Evolutionary conservation across 2,113 vertebrate genomes (phyloP).

Genomic region (Globicephala melas): DNA sequence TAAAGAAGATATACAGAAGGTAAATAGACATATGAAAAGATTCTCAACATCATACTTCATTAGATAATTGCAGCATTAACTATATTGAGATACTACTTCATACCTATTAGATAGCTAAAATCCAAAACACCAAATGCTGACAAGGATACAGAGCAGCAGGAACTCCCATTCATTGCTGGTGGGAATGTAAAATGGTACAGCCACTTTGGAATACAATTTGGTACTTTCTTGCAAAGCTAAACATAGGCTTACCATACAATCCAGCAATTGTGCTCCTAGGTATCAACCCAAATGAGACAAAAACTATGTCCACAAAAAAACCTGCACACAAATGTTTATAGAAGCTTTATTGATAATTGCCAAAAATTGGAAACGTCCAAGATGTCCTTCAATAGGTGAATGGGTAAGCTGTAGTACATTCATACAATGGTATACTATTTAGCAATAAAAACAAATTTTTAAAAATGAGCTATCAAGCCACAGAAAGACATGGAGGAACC

Average conservation of each 20-base stretch:
- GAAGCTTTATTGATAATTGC: background rate
- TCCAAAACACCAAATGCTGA: background rate
- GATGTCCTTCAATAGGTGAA: background rate
- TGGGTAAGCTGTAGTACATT: background rate
- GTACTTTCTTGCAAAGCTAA: background rate
- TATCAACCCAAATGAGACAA: background rate
- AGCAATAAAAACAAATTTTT: background rate
- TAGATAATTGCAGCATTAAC: background rate
- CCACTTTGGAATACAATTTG: background rate
- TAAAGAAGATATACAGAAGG: background rate
- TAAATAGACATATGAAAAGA: background rate
- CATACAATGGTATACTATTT: background rate
- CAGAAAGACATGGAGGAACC: background rate
- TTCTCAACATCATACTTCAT: background rate
- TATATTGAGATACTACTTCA: background rate
- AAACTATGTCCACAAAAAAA: background rate
- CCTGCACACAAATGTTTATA: background rate
- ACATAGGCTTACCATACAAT: background rate
- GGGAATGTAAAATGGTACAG: background rate
- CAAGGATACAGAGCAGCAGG: background rate
- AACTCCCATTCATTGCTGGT: background rate
- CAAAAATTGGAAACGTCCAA: background rate
- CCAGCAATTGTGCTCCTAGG: background rate
- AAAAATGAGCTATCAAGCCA: background rate
- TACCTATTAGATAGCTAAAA: background rate